Conservation (phyloP, 2,797 vertebrate species). For the Heliangelus exortis region DNA sequence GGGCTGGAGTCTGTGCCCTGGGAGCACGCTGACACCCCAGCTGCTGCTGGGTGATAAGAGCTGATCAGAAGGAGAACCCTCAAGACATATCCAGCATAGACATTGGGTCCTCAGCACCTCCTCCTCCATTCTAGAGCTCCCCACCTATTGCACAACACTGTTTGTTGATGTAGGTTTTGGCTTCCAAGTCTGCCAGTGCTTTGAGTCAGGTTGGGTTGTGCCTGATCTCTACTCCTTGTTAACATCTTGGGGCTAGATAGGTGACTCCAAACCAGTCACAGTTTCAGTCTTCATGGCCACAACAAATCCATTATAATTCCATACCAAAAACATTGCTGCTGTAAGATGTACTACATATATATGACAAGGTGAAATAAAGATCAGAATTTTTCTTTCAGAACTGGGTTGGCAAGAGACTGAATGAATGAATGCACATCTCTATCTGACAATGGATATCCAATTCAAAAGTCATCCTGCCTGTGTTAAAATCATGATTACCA, state of each 20-base stretch:
- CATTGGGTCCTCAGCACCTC: background rate
- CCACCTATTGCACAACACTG: fast-evolving
- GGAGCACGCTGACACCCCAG: background rate
- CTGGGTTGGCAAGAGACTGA: background rate
- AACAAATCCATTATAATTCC: background rate
- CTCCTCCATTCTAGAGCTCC: background rate
- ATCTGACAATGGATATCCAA: background rate
- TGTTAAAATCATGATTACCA: constrained; percentile 22
- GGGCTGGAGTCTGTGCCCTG: background rate
- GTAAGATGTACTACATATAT: background rate
- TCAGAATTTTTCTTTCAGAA: background rate
- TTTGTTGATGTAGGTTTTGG: background rate
- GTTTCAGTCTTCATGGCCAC: background rate
- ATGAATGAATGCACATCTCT: background rate
- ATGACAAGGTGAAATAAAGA: background rate
- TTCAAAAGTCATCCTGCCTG: background rate
- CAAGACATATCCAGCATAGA: background rate
- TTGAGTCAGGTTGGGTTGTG: background rate
- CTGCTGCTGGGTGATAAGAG: background rate
- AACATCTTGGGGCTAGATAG: background rate
- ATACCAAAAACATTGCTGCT: background rate
- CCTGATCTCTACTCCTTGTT: background rate
- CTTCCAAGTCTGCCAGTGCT: background rate
- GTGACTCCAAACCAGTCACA: background rate
- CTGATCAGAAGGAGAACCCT: background rate